phyloP scores from a whole-genome alignment of 2,113 vertebrate species.

The Chinchilla lanigera region DNA sequence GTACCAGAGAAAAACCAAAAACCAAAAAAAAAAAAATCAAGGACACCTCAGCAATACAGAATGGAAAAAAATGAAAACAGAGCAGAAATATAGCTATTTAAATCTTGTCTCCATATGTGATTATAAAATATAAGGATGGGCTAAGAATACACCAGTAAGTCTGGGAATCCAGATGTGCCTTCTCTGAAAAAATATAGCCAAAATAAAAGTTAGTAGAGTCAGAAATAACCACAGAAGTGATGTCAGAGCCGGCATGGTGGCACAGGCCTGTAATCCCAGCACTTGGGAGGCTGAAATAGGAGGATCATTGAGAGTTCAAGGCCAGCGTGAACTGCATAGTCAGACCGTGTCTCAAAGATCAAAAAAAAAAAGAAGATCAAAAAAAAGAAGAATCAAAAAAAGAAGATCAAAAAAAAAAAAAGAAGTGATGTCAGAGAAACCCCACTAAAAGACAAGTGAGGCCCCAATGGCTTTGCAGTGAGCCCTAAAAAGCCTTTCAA shows the following conservation, averaged over 20 bases:
- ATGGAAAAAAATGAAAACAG: not conserved
- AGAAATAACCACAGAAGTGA: not conserved
- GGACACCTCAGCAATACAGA: not conserved
- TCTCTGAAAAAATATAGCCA: not conserved
- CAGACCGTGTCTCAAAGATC: no score
- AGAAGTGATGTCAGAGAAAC: not conserved
- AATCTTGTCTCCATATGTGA: not conserved
- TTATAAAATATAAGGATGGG: not conserved
- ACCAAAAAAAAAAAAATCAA: no score
- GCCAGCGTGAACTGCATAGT: no score
- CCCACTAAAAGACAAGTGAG: not conserved
- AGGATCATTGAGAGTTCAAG: no score
- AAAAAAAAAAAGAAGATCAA: no score
- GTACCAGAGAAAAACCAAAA: no score
- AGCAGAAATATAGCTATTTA: not conserved
- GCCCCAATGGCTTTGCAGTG: not conserved
- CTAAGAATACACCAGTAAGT: not conserved
- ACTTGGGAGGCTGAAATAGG: no score
- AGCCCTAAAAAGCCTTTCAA: not conserved
- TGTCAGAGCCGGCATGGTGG: no score
- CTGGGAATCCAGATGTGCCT: not conserved
- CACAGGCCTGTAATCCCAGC: no score
- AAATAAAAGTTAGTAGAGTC: not conserved
- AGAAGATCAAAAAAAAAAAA: no score
- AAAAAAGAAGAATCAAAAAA: no score